Evolutionary conservation across 2,113 vertebrate species (phyloP), one percentile per base, ranked within the genome.

Genomic region (Chionodraco myersi): DNA sequence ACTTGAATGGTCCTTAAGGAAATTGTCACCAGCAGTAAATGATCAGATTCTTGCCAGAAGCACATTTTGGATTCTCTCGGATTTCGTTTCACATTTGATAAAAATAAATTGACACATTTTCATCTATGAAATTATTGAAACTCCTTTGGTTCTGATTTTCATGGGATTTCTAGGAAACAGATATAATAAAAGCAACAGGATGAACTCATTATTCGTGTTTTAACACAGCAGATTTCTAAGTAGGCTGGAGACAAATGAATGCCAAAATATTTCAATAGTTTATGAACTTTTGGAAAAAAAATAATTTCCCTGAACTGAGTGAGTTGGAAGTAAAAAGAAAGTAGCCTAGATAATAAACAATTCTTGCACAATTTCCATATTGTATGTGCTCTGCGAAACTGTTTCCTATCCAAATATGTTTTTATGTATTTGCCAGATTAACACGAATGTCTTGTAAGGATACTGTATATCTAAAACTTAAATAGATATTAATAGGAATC

Each of bases 271-370:
- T 75, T 60, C 60, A 67, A 15, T 68, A 16, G 23, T 79, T 77
- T 21, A 45, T 77, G 16, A 45, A 34, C 41, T 72, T 77, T 79
- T 75, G 49, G 72, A 41, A 83, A 79, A 44, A 57, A 88, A 76
- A 58, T 54, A 23, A 54, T 48, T n/a, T 60, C 41, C 56, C 36
- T 60, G 12, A 45, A 10, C 30, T 30, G 51, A 36, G n/a, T 36
- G 26, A 82, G 60, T 58, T 67, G 36, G 69, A 70, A 72, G 34
- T 47, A 53, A 49, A 64, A 49, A 64, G 16, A 69, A 66, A 36
- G 53, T 26, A 68, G 34, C 72, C 26, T 59, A 65, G 72, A 61
- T 56, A 34, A 58, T 49, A 10, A 66, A 82, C 3, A 21, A 45
- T 53, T 77, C 52, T 45, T 36, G 64, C 69, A 69, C 18, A 73